A percentile compares a stretch with the other conserved stretches of the same genome.
Conservation (phyloP, 2,888 invertebrate species). For the Busseola fusca region DNA sequence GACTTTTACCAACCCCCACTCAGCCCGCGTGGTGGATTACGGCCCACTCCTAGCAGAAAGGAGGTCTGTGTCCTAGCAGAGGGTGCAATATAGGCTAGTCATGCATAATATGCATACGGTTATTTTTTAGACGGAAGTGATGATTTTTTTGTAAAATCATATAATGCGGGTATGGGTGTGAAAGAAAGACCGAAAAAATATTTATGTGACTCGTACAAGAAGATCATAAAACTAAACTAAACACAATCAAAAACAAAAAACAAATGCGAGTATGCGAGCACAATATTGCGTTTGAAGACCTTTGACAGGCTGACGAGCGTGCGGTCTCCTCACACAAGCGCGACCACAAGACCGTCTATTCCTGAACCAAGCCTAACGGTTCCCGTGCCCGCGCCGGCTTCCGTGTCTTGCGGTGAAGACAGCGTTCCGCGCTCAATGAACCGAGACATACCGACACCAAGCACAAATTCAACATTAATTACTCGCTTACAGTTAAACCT, state of each 20-base stretch:
- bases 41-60: too few relatives aligned
- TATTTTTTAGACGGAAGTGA: neutral
- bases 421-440: conserved; percentile 48
- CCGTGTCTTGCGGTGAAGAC: conserved; percentile 61
- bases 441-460: conserved; percentile 31
- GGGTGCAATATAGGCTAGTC: neutral
- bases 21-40: neutral
- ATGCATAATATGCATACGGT: neutral
- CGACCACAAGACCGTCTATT: conserved; percentile 56
- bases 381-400: conserved; percentile 29
- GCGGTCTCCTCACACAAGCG: conserved; percentile 49
- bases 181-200: too few relatives aligned
- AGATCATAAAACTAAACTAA: too few relatives aligned
- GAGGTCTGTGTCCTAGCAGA: neutral
- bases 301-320: conserved; percentile 38
- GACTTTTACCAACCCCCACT: neutral
- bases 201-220: too few relatives aligned
- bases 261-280: conserved; percentile 18
- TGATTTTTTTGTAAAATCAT: conserved; percentile 1
- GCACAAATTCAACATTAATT: conserved; percentile 46
- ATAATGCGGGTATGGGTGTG: conserved; percentile 24
- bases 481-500: conserved; percentile 16
- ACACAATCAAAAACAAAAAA: too few relatives aligned
- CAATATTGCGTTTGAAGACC: conserved; percentile 47
- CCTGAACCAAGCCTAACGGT: conserved; percentile 51